Base-by-base conservation (phyloP, 2,797 vertebrate genomes). In the Tokudaia tokunoshimensis region DNA sequence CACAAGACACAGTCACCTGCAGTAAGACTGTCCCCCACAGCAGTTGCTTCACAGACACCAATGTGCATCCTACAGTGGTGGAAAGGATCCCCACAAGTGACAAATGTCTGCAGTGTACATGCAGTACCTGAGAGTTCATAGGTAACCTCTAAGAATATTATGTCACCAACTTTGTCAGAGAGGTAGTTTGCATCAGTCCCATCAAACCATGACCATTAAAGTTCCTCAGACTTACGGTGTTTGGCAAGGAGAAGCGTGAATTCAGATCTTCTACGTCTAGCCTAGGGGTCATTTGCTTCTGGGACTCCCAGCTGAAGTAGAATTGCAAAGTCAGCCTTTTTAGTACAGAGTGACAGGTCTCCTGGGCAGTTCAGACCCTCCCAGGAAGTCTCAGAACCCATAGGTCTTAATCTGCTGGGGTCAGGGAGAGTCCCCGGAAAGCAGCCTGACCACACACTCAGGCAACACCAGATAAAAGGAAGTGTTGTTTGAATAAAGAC, bases 11-110 rank as follows among this genome's bases (percentile, higher is more conserved):
- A 57, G 13, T 11, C 12, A 4, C 24, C 14, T 47, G 20, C 3
- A 8, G 59, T 31, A 79, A 26, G 37, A 2, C 0, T 5, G 41
- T 44, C 3, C 7, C 15, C 1, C 0, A 50, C 0, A 19, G 31
- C 1, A 24, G 47, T 17, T 2, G 11, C 29, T 67, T 37, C 29
- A 9, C 3, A 10, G 63, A 37, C 1, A 61, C 1, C 12, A 13
- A 59, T 65, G 4, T 0, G 1, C n/a, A 3, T 19, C 4, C 1
- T 10, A 3, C 1, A 0, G 20, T 3, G 31, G 61, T 4, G 19
- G 74, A 11, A 31, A 31, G n/a, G 52, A 70, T 15, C n/a, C 61
- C 61, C 2, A 1, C 15, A 0, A 6, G 19, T 20, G 29, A 59
- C 6, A 31, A 34, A 10, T 29, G 3, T 3, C 31, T 26, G 19